Percentiles rank a stretch among this genome's conserved stretches.
These are phyloP conservation scores for Doryteuthis pealeii DNA, from an alignment of 1,140 invertebrate genomes.

Conservation along the genomic window DNA sequence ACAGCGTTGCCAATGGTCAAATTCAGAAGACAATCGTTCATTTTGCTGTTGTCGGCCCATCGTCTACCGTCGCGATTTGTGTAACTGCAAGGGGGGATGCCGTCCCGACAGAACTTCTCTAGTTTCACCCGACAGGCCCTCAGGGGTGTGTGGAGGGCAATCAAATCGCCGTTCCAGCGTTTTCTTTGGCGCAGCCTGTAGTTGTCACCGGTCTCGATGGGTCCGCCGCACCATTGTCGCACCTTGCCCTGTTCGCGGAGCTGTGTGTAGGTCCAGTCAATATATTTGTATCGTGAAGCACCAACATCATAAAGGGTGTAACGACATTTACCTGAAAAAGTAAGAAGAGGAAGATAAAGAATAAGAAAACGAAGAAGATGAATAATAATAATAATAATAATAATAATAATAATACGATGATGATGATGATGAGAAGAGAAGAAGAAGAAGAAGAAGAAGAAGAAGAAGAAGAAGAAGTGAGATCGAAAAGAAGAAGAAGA, in stretches of 20 bases:
- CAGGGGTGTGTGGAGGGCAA: neutral
- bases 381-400: too few species aligned
- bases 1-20: slow-evolving; percentile 16
- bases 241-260: neutral
- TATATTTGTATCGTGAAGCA: neutral
- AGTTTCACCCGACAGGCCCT: neutral
- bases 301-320: neutral
- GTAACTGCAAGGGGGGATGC: neutral
- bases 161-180: neutral
- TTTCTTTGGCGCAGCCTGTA: neutral
- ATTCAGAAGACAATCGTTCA: neutral
- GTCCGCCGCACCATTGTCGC: neutral
- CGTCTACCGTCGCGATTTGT: neutral
- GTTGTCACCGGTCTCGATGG: neutral
- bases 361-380: too few species aligned
- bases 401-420: too few species aligned
- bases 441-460: too few species aligned
- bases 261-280: neutral
- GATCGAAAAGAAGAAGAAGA: too few species aligned
- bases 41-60: neutral
- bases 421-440: too few species aligned
- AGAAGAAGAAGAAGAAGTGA: too few species aligned
- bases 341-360: neutral
- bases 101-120: neutral
- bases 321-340: neutral